Conservation (phyloP, 1,140 invertebrate species). For the Bombus sylvicola region DNA sequence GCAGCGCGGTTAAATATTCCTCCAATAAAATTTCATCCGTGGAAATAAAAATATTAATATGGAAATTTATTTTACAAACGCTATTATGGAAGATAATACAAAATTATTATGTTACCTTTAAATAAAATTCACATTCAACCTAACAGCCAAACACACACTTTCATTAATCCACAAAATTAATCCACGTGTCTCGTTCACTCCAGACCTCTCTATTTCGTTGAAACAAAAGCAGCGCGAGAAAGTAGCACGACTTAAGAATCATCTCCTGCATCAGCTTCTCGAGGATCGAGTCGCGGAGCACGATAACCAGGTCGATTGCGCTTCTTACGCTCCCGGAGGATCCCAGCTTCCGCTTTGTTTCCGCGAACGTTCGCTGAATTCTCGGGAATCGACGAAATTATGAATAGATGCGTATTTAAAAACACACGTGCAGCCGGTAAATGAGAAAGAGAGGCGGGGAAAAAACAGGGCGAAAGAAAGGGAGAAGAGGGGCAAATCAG, state of each 20-base stretch:
- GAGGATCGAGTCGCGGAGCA: background rate
- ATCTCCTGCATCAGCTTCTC: background rate
- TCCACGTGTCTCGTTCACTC: background rate
- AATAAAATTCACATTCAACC: background rate
- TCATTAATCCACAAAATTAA: background rate
- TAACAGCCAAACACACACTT: background rate
- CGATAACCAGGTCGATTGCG: conserved; percentile 18
- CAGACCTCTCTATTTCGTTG: background rate
- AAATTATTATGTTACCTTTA: background rate
- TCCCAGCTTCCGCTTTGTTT: background rate
- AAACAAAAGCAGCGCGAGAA: background rate
- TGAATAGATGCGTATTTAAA: conserved; percentile 17
- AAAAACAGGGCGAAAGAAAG: background rate
- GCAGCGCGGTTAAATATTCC: background rate
- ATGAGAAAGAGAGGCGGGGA: background rate
- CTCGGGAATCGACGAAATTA: conserved; percentile 4
- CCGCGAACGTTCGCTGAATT: background rate
- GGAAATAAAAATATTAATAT: background rate
- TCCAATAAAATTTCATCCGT: background rate
- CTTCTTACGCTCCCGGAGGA: conserved; percentile 13
- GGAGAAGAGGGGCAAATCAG: background rate
- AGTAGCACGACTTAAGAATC: background rate
- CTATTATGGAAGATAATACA: background rate
- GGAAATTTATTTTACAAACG: background rate
- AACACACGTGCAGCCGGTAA: background rate